Conservation (phyloP, 2,113 vertebrate species). For the Urocitellus parryii region DNA sequence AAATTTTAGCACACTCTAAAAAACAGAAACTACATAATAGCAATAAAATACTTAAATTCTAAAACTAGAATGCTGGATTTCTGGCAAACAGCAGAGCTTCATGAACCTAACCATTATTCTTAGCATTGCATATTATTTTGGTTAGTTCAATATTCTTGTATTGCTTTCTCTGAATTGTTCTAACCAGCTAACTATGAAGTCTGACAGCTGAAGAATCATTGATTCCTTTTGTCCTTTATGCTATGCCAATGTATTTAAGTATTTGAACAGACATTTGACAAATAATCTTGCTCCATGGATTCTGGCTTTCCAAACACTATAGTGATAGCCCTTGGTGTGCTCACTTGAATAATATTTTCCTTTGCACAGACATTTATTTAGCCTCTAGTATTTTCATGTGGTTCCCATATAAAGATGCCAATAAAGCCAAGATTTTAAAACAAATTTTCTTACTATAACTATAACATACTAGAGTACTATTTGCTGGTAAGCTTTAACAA, state of each 20-base stretch:
- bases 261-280: not conserved
- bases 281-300: not conserved
- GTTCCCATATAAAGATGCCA: not conserved
- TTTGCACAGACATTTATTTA: not conserved
- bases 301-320: not conserved
- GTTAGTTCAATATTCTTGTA: not conserved
- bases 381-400: not conserved
- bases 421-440: not conserved
- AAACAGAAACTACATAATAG: constrained; percentile 17
- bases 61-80: constrained; percentile 25
- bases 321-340: not conserved
- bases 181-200: constrained; percentile 19
- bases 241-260: not conserved
- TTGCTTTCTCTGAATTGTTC: not conserved
- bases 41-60: constrained; percentile 54
- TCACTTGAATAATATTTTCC: constrained; percentile 9
- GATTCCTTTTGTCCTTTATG: not conserved
- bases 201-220: not conserved
- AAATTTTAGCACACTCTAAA: constrained; percentile 1
- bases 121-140: constrained; percentile 7
- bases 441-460: not conserved
- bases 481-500: not conserved
- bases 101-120: not conserved
- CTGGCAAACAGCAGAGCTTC: not conserved
- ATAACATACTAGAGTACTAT: not conserved